Conservation (phyloP, 2,797 vertebrate species). For the Spondyliosoma cantharus region DNA sequence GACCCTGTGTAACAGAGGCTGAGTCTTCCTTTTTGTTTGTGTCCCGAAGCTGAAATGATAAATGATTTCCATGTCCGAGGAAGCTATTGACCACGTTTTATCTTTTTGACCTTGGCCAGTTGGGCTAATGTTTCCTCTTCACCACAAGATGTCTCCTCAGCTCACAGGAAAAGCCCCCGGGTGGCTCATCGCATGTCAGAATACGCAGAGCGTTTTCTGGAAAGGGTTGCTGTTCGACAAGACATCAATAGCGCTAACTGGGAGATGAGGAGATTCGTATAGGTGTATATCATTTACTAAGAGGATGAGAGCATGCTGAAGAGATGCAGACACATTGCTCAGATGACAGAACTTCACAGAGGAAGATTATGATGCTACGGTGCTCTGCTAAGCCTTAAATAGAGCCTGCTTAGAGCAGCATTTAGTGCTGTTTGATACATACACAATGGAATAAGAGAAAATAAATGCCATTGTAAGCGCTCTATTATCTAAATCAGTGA, state of each 20-base stretch:
- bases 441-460: background rate
- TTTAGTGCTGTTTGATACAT: background rate
- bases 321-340: background rate
- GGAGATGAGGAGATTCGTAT: background rate
- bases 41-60: conserved; percentile 34
- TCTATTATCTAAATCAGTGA: background rate
- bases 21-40: conserved; percentile 18
- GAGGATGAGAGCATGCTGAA: background rate
- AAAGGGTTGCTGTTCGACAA: background rate
- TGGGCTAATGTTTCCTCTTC: conserved; percentile 44
- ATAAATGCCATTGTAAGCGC: background rate
- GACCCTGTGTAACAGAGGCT: conserved; percentile 2
- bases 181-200: conserved; percentile 14
- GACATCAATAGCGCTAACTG: background rate
- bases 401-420: background rate
- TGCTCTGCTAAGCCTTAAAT: conserved; percentile 6
- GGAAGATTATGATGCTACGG: background rate
- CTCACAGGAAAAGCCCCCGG: conserved; percentile 53
- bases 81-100: conserved; percentile 46
- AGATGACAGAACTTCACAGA: background rate
- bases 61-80: conserved; percentile 34
- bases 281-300: background rate
- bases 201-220: background rate
- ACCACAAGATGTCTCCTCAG: conserved; percentile 80
- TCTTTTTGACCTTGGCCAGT: conserved; percentile 63